Base-by-base conservation (phyloP, 2,888 invertebrate species). In the Nemotelus pantherinus region DNA sequence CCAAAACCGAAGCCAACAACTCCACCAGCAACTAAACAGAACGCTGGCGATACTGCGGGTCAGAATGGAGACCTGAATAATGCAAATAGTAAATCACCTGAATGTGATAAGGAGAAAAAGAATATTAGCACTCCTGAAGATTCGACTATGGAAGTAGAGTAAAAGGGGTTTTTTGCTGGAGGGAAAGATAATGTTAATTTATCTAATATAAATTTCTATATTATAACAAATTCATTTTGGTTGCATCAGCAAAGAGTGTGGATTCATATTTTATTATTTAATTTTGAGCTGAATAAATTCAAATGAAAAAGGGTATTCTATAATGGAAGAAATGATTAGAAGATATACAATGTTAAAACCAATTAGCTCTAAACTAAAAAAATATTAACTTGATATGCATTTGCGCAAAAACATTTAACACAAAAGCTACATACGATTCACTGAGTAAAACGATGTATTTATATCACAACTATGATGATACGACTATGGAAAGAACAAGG, bases 1-100 rank as follows among this genome's bases (percentile, higher is more conserved):
- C 95, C 96, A 74, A 96, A 96, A 87, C 97, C 98, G 5, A 96
- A 96, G 87, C 90, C 91, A 25, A 90, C 90, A 63, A 88, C 90
- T 2, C 90, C 90, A 67, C 90, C 91, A 58, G 89, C 90, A 82
- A 86, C 88, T 50, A 78, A 80, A 70, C 78, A 80, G 25, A 76
- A 76, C 50, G 50, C 78, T n/a, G 71, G 63, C 64, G 67, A 55
- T 48, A 25, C 60, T 9, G 41, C 76, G 44, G 82, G 83, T 50
- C 83, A 84, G 64, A 84, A 84, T 74, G 84, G 84, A n/a, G 82
- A 82, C 67, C 81, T 81, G n/a, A 79, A 82, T 70, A 74, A 25
- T 50, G 63, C 53, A 3, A 63, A 77, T 44, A 65, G 68, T n/a
- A 53, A 77, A 63, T 47, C 53, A 53, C 43, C 48, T 77, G 77